Evolutionary conservation across 2,888 invertebrate genomes (phyloP), one percentile per base, ranked within the genome.

Genomic region (Hyalella azteca): DNA sequence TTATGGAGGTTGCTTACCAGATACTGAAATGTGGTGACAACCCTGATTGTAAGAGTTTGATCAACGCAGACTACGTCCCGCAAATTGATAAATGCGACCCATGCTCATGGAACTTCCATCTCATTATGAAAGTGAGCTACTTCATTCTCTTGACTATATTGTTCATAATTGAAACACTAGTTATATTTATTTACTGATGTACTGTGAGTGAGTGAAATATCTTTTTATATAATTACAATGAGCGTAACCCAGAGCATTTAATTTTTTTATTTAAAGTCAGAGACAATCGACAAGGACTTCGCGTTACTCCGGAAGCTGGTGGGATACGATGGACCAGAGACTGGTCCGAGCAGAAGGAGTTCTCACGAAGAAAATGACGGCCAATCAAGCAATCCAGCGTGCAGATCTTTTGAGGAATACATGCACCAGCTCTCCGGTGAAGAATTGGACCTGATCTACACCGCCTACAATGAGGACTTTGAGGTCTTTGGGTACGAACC

Each of bases 61-160:
- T 54, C 26, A 54, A 54, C 13, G 26, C 54, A 22, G 29, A 29
- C 54, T 54, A 26, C 13, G 54, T 22, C 22, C 22, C 9, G 29
- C 54, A 54, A 54, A 29, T 54, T 54, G 54, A 54, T 29, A 54
- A 54, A 13, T 54, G 54, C 26, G 54, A 54, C 29, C 54, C 54
- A 1, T 54, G 54, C 26, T 22, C 54, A 11, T 54, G 54, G 54
- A 29, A 54, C 29, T 54, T 54, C 26, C 26, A 54, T 13, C 29
- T 54, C 22, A 9, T 54, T 22, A 54, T 54, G 29, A 54, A 54
- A 29, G 54, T 54, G 19, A 19, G 54, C 11, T 5, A 29, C 15
- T 54, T 4, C 4, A 26, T 54, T 26, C 9, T 1, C 26, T 54
- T n/a, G n/a, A n/a, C n/a, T n/a, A n/a, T n/a, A n/a, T n/a, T n/a